phyloP scores from a whole-genome alignment of 2,797 vertebrate genomes.

The Sebastes taczanowskii region DNA sequence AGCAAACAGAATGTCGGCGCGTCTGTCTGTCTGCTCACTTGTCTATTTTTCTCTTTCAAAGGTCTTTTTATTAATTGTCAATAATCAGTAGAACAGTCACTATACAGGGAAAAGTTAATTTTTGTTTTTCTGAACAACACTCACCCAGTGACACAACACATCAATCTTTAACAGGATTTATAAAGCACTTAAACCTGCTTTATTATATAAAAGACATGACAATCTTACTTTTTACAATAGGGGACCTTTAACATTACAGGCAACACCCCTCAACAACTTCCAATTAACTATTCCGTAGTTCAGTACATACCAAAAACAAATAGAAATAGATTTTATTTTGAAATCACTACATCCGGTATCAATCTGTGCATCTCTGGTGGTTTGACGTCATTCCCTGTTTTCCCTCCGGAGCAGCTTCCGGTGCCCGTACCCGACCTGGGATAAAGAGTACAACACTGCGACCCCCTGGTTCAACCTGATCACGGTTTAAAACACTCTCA shows the following conservation, averaged over 20 bases:
- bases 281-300: not conserved
- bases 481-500: not conserved
- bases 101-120: no score
- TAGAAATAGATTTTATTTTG: constrained; percentile 22
- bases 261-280: no score
- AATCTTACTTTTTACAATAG: no score
- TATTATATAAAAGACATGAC: no score
- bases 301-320: not conserved
- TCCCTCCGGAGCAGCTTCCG: constrained; percentile 62
- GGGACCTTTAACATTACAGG: no score
- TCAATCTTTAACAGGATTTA: no score
- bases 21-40: not conserved
- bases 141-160: no score
- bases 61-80: no score
- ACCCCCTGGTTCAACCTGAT: constrained; percentile 63
- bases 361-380: fast-evolving
- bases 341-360: constrained; percentile 1
- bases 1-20: constrained; percentile 22
- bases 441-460: constrained; percentile 71
- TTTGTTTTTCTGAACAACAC: no score
- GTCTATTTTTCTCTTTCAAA: not conserved
- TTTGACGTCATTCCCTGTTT: constrained; percentile 14
- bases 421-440: constrained; percentile 21
- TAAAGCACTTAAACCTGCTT: no score
- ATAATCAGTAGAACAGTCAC: no score